Evolutionary conservation across 2,797 vertebrate genomes (phyloP), one percentile per base, ranked within the genome.

Genomic region (Ciconia nigra): DNA sequence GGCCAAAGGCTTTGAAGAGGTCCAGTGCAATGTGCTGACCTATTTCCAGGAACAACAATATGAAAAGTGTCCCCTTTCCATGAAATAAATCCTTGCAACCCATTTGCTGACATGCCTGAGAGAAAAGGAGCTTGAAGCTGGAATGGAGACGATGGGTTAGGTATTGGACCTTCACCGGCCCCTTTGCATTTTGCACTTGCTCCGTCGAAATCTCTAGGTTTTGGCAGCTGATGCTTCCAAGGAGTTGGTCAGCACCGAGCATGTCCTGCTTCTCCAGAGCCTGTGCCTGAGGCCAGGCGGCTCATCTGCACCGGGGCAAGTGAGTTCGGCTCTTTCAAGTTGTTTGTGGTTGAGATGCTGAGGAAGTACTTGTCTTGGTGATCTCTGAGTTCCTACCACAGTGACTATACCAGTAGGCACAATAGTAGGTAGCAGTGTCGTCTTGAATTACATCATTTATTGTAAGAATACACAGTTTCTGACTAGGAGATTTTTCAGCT

Each of bases 381-480:
- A 49, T 55, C 6, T 29, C 47, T 15, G 21, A n/a, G 18, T 66
- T 51, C 16, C 13, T 44, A 8, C 13, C 17, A 37, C 2, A 0
- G 58, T 77, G 70, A 13, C 2, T 3, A 3, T 22, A 1, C 89
- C 89, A 87, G 73, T 84, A 90, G 41, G 90, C 89, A 10, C 96
- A 97, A 4, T 81, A 94, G 55, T 95, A 96, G 59, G 62, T 95
- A 46, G 67, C 95, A 7, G 66, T 6, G 51, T 97, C 91, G 1
- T 47, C 46, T 33, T 71, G 51, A 42, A 41, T 28, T 2, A 90
- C 22, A 33, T 33, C 10, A 13, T 54, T 76, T 74, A 97, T 77
- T 65, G 18, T 81, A 44, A 97, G 10, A 47, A 35, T 11, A 3
- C 11, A 96, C 2, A 1, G 15, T 37, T 41, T 73, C 49, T 41